Percentiles rank a stretch among this genome's conserved stretches.
These are phyloP conservation scores for Ferrisia virgata DNA, from an alignment of 2,888 invertebrate species.

Conservation along the genomic window DNA sequence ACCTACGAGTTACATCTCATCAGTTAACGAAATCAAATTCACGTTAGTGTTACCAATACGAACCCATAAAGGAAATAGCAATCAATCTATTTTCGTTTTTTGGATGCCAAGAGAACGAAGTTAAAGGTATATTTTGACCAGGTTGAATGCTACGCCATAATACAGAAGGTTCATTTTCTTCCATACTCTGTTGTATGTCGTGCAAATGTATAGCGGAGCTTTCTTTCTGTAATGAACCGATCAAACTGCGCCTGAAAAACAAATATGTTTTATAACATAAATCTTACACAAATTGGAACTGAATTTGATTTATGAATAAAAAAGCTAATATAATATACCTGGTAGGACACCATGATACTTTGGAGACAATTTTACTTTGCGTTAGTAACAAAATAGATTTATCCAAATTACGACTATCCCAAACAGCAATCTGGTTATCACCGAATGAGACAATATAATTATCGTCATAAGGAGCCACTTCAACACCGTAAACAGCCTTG, in stretches of 20 bases:
- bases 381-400: constrained; percentile 74
- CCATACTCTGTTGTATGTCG: constrained; percentile 74
- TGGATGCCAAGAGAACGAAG: constrained; percentile 86
- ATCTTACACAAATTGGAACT: no score
- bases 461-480: constrained; percentile 73
- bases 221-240: constrained; percentile 79
- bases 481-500: constrained; percentile 79
- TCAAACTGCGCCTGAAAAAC: constrained; percentile 62
- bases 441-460: constrained; percentile 79
- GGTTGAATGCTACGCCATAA: constrained; percentile 66
- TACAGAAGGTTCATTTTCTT: constrained; percentile 73
- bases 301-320: no score
- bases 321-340: constrained; percentile 59
- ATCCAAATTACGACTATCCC: constrained; percentile 85
- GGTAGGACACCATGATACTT: constrained; percentile 86
- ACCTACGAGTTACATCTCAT: constrained; percentile 55
- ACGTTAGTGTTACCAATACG: no score
- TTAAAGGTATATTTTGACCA: constrained; percentile 57
- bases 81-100: constrained; percentile 73
- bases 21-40: not conserved
- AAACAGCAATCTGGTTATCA: constrained; percentile 77
- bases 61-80: constrained; percentile 62
- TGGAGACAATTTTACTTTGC: constrained; percentile 67
- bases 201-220: constrained; percentile 73
- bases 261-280: not conserved